A percentile compares a stretch with the other conserved stretches of the same genome.
These are phyloP conservation scores for Theonella swinhoei DNA, from an alignment of 37 sponge, comb jelly and placozoan species.

Conservation along the genomic window DNA sequence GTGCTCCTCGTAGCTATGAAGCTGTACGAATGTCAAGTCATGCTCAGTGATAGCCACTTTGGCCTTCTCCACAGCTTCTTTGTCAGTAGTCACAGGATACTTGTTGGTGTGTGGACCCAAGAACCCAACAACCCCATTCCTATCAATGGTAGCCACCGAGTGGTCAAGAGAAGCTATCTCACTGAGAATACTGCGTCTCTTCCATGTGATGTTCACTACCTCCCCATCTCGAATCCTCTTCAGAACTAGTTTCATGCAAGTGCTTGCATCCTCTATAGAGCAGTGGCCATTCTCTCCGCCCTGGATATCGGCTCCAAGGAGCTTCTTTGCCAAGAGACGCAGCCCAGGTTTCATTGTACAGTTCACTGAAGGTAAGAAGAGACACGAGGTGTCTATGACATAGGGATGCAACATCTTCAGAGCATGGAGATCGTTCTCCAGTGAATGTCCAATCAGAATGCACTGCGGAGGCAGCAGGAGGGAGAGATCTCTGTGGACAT, in stretches of 20 bases:
- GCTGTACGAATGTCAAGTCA: constrained; percentile 61
- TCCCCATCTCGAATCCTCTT: constrained; percentile 68
- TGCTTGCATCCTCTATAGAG: constrained; percentile 85
- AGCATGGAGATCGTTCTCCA: constrained; percentile 95
- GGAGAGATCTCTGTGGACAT: constrained; percentile 77
- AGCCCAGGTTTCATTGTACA: constrained; percentile 75
- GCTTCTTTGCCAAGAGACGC: constrained; percentile 59
- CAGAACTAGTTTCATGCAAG: constrained; percentile 88
- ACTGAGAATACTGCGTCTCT: constrained; percentile 29
- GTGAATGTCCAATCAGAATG: constrained; percentile 94
- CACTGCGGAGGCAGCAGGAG: constrained; percentile 66
- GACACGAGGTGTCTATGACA: constrained; percentile 80
- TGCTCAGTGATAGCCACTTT: constrained; percentile 1
- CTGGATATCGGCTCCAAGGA: constrained; percentile 68
- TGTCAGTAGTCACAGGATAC: constrained; percentile 25
- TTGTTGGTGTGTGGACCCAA: constrained; percentile 18
- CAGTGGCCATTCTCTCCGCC: constrained; percentile 66
- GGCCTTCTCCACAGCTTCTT: constrained; percentile 22
- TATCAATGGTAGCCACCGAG: constrained; percentile 54
- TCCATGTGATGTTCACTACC: constrained; percentile 20
- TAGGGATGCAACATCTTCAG: constrained; percentile 70
- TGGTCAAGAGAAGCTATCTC: constrained; percentile 16
- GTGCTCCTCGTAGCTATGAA: constrained; percentile 50
- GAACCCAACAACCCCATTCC: constrained; percentile 20
- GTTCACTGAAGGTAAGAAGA: constrained; percentile 48